A percentile compares a stretch with the other conserved stretches of the same genome.
Evolutionary conservation across 2,113 vertebrate species (phyloP).

Genomic region (Machaerirhynchus nigripectus): DNA sequence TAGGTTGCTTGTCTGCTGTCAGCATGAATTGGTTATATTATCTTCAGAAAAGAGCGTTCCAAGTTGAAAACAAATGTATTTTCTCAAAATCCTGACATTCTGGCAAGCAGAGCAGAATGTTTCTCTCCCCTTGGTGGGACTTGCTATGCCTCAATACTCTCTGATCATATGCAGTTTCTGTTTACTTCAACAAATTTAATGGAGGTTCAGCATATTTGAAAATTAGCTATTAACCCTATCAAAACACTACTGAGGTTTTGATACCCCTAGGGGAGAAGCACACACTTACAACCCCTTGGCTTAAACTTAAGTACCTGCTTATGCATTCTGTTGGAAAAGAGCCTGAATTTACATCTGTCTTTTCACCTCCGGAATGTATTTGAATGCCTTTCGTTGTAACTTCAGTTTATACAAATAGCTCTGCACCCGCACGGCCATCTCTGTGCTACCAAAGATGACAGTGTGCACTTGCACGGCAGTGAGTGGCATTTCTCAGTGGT

Average conservation of each 20-base stretch:
- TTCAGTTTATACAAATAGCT: background rate
- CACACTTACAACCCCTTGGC: background rate
- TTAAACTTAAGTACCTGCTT: background rate
- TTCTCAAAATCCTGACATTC: background rate
- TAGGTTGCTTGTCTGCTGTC: background rate
- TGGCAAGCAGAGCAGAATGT: background rate
- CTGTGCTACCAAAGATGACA: background rate
- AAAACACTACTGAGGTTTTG: background rate
- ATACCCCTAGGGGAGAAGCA: background rate
- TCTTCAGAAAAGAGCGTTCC: background rate
- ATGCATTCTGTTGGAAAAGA: background rate
- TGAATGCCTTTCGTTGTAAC: background rate
- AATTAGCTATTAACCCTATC: background rate
- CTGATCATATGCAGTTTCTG: background rate
- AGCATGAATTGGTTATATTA: background rate
- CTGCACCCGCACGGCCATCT: rapidly evolving
- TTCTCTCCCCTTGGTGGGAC: background rate
- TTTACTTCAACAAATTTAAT: background rate
- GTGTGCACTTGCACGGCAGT: rapidly evolving
- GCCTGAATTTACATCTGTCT: background rate
- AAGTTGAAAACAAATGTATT: background rate
- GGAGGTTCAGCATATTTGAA: background rate
- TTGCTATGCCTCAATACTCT: background rate
- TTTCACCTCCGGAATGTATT: background rate
- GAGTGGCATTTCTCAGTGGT: background rate